phyloP scores from a whole-genome alignment of 2,888 invertebrate genomes.

The Caenorhabditis sp. region DNA sequence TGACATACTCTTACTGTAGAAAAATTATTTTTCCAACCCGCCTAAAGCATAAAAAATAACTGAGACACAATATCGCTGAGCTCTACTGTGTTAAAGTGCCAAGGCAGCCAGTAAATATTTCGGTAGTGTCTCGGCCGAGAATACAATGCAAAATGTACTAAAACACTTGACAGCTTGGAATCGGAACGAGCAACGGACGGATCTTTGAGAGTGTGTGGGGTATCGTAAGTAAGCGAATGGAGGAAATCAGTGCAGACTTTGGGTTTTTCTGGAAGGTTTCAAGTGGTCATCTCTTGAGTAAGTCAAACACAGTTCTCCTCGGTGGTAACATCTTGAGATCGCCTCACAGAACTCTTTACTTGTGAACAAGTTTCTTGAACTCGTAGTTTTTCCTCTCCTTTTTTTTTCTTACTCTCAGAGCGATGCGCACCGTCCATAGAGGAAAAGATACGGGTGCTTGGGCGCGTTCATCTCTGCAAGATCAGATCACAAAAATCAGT shows the following conservation, averaged over 20 bases:
- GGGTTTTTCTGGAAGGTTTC: slow-evolving; percentile 52
- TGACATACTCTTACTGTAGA: too few species aligned
- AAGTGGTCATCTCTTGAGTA: slow-evolving; percentile 69
- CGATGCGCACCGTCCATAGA: slow-evolving; percentile 8
- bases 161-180: slow-evolving; percentile 61
- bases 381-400: slow-evolving; percentile 31
- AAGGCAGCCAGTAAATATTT: slow-evolving; percentile 25
- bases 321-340: slow-evolving; percentile 54
- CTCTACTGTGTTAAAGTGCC: background rate
- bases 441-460: slow-evolving; percentile 42
- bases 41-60: too few species aligned
- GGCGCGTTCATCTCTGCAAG: slow-evolving; percentile 58
- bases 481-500: slow-evolving; percentile 58
- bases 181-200: slow-evolving; percentile 47
- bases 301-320: slow-evolving; percentile 63
- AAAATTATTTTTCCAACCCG: too few species aligned
- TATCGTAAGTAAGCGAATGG: slow-evolving; percentile 40
- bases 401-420: slow-evolving; percentile 3
- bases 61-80: too few species aligned
- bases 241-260: slow-evolving; percentile 33
- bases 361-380: slow-evolving; percentile 63
- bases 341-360: slow-evolving; percentile 44
- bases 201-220: slow-evolving; percentile 13
- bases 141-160: slow-evolving; percentile 53
- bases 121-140: slow-evolving; percentile 38